Evolutionary conservation across 2,888 invertebrate species (phyloP).

Genomic region (Pterostichus niger): DNA sequence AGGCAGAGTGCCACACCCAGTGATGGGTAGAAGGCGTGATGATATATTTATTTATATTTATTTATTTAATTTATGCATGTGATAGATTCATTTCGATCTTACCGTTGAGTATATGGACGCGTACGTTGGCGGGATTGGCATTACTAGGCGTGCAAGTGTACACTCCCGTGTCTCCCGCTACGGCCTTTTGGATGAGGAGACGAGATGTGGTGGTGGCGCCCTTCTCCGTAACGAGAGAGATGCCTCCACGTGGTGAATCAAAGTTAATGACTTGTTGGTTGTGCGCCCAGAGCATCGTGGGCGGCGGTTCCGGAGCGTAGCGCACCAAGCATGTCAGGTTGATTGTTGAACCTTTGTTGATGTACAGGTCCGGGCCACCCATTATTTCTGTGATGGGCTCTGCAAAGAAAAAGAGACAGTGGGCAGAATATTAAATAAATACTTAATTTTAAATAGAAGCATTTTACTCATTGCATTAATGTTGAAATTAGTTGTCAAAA

Average conservation of each 20-base stretch:
- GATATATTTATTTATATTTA: no score
- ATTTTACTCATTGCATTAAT: no score
- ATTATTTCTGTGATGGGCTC: conserved; percentile 91
- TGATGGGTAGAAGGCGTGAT: no score
- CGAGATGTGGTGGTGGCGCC: conserved; percentile 91
- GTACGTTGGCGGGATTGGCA: conserved; percentile 87
- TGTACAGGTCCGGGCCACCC: conserved; percentile 90
- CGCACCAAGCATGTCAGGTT: conserved; percentile 92
- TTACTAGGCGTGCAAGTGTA: conserved; percentile 93
- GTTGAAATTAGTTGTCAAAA: no score
- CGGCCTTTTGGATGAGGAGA: conserved; percentile 89
- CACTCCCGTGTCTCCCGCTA: conserved; percentile 88
- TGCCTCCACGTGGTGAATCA: conserved; percentile 92
- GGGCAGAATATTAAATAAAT: no score
- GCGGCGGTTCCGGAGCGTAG: conserved; percentile 91
- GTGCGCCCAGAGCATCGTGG: conserved; percentile 91
- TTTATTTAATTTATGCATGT: no score
- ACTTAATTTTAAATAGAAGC: no score
- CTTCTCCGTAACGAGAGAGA: conserved; percentile 92
- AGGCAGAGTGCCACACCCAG: no score
- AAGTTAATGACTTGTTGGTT: conserved; percentile 92
- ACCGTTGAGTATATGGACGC: conserved; percentile 94
- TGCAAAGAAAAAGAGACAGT: conserved; percentile 75
- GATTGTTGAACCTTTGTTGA: conserved; percentile 93
- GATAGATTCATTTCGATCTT: conserved; percentile 73